These are phyloP conservation scores for Phoebastria nigripes DNA, from an alignment of 2,797 vertebrate species.

Conservation along the genomic window DNA sequence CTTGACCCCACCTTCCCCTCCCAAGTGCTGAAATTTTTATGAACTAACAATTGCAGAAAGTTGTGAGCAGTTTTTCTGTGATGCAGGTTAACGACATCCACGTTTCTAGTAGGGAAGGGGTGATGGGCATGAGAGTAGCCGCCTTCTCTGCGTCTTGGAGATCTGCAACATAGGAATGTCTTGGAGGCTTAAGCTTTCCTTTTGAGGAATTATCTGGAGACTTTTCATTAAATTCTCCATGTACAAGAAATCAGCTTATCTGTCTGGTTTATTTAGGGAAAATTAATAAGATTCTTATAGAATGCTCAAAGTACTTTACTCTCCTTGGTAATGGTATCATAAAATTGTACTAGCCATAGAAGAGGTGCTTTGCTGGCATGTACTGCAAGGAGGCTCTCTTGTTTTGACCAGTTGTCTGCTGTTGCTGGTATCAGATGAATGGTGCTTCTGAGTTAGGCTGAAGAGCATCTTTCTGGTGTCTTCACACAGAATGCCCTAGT, in stretches of 20 bases:
- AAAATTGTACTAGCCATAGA: not conserved
- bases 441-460: fast-evolving
- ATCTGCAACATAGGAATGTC: not conserved
- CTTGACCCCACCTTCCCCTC: not conserved
- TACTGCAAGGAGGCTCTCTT: not conserved
- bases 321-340: not conserved
- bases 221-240: not conserved
- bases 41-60: not conserved
- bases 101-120: not conserved
- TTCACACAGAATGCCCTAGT: not conserved
- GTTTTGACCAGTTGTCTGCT: not conserved
- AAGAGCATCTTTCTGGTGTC: not conserved
- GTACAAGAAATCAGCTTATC: not conserved
- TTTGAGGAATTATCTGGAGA: not conserved
- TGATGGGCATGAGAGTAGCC: not conserved
- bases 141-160: not conserved
- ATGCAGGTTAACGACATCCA: not conserved
- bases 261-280: not conserved
- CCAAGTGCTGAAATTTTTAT: not conserved
- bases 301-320: fast-evolving
- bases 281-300: not conserved
- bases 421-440: not conserved
- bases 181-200: not conserved
- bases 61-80: not conserved
- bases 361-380: not conserved